Evolutionary conservation across 2,888 invertebrate genomes (phyloP).

Genomic region (Ophonus ardosiacus): DNA sequence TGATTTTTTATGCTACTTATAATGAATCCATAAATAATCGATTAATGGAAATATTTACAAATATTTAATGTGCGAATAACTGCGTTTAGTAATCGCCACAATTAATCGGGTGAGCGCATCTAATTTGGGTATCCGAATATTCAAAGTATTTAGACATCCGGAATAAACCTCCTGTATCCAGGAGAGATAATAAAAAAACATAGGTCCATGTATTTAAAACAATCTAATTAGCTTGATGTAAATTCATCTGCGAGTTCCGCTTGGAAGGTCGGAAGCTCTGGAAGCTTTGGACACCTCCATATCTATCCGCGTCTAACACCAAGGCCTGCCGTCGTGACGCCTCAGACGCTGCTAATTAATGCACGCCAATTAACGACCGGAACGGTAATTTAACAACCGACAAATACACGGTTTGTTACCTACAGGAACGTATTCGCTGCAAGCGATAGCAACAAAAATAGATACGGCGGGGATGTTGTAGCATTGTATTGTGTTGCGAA

Average conservation of each 20-base stretch:
- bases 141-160: no score
- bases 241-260: background rate
- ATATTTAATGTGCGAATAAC: no score
- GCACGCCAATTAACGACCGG: constrained; percentile 49
- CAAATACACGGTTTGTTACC: constrained; percentile 48
- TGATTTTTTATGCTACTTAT: no score
- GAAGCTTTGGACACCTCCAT: background rate
- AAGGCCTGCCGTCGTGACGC: background rate
- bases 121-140: no score
- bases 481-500: background rate
- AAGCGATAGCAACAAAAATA: background rate
- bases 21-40: no score
- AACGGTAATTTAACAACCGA: constrained; percentile 54
- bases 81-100: no score
- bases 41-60: no score
- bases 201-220: background rate
- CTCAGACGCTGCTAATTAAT: constrained; percentile 55
- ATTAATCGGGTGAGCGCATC: no score
- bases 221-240: background rate
- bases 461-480: background rate
- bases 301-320: background rate
- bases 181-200: no score
- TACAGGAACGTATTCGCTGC: background rate
- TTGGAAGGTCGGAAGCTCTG: background rate
- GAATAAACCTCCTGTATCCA: no score